Percentiles rank a stretch among this genome's conserved stretches.
These are phyloP conservation scores for Dromas ardeola DNA, from an alignment of 2,113 vertebrate species.

Conservation along the genomic window DNA sequence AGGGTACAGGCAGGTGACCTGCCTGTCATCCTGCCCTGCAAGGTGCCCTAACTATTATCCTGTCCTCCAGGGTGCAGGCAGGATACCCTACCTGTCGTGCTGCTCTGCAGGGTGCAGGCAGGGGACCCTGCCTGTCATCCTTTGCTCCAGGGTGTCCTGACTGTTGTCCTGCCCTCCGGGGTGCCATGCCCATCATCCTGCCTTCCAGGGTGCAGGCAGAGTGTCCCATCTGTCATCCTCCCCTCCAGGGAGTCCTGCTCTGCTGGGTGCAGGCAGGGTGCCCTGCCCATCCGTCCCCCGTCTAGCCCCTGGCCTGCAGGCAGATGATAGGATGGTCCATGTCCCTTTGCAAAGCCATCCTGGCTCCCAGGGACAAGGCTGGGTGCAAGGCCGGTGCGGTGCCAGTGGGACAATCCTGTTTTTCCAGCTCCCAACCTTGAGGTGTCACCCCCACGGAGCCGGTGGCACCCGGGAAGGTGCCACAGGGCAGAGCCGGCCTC, in stretches of 20 bases:
- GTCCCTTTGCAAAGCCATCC: background rate
- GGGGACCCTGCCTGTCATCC: background rate
- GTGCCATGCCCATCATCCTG: background rate
- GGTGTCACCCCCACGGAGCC: background rate
- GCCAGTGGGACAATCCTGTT: rapidly evolving
- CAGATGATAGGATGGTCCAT: background rate
- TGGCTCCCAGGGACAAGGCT: background rate
- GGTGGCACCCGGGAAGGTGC: background rate
- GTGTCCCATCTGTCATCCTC: background rate
- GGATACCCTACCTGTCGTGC: background rate
- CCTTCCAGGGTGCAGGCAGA: background rate
- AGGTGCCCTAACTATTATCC: too few relatives aligned
- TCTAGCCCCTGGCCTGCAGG: background rate
- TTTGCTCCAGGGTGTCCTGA: background rate
- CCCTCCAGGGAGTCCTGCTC: background rate
- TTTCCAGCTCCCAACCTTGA: background rate
- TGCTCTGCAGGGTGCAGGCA: background rate
- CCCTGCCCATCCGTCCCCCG: background rate
- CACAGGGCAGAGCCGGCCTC: rapidly evolving
- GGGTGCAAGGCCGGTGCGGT: rapidly evolving
- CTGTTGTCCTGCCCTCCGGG: background rate
- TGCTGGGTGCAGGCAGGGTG: background rate
- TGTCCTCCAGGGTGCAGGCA: too few relatives aligned
- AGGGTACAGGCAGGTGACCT: too few relatives aligned
- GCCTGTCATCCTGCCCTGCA: too few relatives aligned